Evolutionary conservation across 2,797 vertebrate genomes (phyloP).

Genomic region (Euphonia xanthogaster): DNA sequence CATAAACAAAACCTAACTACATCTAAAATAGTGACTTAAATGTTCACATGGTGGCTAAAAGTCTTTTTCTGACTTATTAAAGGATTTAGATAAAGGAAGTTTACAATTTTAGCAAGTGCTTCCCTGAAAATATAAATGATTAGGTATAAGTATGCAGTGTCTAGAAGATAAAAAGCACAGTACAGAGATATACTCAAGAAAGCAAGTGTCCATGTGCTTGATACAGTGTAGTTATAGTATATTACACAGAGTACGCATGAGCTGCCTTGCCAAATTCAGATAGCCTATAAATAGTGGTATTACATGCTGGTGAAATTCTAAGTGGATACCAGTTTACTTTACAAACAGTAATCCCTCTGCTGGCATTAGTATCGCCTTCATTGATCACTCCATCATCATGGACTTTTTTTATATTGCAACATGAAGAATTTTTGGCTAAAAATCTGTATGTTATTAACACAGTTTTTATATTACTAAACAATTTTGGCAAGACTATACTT

Average conservation of each 20-base stretch:
- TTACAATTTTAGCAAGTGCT: not conserved
- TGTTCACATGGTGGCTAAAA: not conserved
- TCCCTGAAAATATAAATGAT: not conserved
- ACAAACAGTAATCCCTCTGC: not conserved
- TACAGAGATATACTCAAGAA: not conserved
- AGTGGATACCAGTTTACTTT: not conserved
- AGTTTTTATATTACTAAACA: not conserved
- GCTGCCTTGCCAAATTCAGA: slow-evolving; percentile 17
- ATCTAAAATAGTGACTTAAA: not conserved
- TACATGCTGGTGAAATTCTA: slow-evolving; percentile 5
- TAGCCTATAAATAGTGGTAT: slow-evolving; percentile 27
- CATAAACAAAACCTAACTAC: not conserved
- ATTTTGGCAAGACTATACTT: not conserved
- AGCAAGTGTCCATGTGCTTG: not conserved
- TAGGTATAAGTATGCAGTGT: not conserved
- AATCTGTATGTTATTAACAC: not conserved
- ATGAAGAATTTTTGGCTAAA: not conserved
- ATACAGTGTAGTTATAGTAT: not conserved
- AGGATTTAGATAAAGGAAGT: not conserved
- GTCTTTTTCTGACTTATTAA: not conserved
- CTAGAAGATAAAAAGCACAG: not conserved
- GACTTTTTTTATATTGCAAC: not conserved
- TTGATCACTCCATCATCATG: not conserved
- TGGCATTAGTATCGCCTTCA: not conserved
- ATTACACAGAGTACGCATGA: not conserved